Percentiles rank a stretch among this genome's conserved stretches.
Evolutionary conservation across 2,797 vertebrate species (phyloP).

Genomic region (Microchirus variegatus): DNA sequence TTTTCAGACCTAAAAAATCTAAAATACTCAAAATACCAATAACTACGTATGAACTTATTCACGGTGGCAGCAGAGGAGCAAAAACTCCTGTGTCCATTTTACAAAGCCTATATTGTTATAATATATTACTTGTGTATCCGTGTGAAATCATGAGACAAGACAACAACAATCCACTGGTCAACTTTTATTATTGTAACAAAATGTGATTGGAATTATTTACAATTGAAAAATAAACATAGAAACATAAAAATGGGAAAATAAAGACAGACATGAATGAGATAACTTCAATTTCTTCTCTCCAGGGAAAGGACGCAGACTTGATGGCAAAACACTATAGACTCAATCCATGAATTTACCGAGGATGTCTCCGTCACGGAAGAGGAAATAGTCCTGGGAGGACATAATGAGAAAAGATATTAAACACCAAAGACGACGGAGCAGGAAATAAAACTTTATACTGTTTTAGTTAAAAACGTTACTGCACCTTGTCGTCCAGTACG

Average conservation of each 20-base stretch:
- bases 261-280: constrained; percentile 45
- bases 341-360: constrained; percentile 95
- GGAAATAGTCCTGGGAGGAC: constrained; percentile 91
- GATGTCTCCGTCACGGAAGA: constrained; percentile 97
- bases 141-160: constrained; percentile 2
- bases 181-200: constrained; percentile 86
- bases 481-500: constrained; percentile 92
- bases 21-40: no score
- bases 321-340: constrained; percentile 48
- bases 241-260: constrained; percentile 49
- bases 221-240: constrained; percentile 73
- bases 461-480: background rate
- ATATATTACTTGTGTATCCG: background rate
- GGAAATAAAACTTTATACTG: fast-evolving
- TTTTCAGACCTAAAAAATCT: no score
- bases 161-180: constrained; percentile 40
- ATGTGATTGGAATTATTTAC: constrained; percentile 84
- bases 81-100: no score
- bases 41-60: no score
- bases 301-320: constrained; percentile 18
- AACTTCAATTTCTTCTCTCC: constrained; percentile 57
- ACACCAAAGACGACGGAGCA: background rate
- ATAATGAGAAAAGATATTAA: constrained; percentile 25
- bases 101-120: no score
- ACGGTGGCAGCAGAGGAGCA: no score